Evolutionary conservation across 2,888 invertebrate genomes (phyloP).

Genomic region (Tenthredo livida): DNA sequence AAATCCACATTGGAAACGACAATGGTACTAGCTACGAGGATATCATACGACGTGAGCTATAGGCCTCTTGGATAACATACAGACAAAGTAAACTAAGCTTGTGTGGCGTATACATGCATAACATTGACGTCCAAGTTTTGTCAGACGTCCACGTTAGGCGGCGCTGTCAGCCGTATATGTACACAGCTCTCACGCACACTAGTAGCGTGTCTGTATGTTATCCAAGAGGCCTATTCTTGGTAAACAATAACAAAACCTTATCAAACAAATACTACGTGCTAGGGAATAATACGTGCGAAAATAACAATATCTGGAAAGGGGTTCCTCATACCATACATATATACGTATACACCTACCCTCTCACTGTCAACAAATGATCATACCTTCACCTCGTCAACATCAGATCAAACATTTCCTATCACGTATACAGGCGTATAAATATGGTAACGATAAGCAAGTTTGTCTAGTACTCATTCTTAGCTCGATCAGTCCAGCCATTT

Average conservation of each 20-base stretch:
- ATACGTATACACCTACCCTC: neutral
- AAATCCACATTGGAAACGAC: neutral
- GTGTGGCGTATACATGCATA: too few species aligned
- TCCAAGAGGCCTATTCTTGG: too few species aligned
- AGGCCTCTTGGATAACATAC: too few species aligned
- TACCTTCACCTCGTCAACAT: neutral
- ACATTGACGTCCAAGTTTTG: too few species aligned
- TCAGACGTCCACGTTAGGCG: too few species aligned
- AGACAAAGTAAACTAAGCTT: too few species aligned
- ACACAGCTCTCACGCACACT: too few species aligned
- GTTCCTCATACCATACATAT: neutral
- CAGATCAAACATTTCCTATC: neutral
- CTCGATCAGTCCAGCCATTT: neutral
- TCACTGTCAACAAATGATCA: constrained; percentile 25
- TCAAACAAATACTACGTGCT: constrained; percentile 30
- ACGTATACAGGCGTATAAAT: neutral
- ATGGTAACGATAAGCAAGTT: constrained; percentile 7
- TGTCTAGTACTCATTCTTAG: neutral
- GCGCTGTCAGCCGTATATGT: too few species aligned
- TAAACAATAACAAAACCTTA: constrained; percentile 17
- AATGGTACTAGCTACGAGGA: neutral
- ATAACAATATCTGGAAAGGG: neutral
- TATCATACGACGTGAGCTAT: neutral
- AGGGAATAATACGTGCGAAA: neutral
- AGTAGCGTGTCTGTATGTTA: too few species aligned